Percentiles rank a stretch among this genome's conserved stretches.
Evolutionary conservation across 2,888 invertebrate species (phyloP).

Genomic region (Synanthedon myopaeformis): DNA sequence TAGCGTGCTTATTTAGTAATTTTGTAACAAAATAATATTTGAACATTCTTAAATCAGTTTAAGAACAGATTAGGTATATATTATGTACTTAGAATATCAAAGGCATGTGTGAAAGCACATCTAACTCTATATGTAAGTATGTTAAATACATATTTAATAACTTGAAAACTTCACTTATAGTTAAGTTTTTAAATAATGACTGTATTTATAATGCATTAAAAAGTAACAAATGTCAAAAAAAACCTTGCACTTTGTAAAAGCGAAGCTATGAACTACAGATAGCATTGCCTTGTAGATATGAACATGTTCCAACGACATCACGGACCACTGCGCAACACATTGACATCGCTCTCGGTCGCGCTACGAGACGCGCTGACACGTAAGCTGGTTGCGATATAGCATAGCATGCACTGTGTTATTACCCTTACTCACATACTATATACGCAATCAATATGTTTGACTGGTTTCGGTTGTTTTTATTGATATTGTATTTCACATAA

Average conservation of each 20-base stretch:
- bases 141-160: too few species aligned
- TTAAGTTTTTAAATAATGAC: too few species aligned
- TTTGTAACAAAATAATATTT: too few species aligned
- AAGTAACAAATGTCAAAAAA: too few species aligned
- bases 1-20: too few species aligned
- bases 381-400: slow-evolving; percentile 57
- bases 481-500: not conserved
- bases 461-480: not conserved
- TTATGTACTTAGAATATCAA: too few species aligned
- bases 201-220: too few species aligned
- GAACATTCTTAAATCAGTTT: too few species aligned
- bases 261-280: not conserved
- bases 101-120: too few species aligned
- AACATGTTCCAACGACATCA: slow-evolving; percentile 74
- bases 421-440: not conserved
- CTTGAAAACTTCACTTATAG: too few species aligned
- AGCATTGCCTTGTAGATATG: slow-evolving; percentile 31
- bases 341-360: slow-evolving; percentile 73
- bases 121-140: too few species aligned
- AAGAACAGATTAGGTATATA: too few species aligned
- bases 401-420: slow-evolving; percentile 23
- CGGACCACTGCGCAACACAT: slow-evolving; percentile 69
- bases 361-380: slow-evolving; percentile 76
- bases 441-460: not conserved
- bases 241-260: not conserved